Conservation (phyloP, 2,888 invertebrate genomes). For the Rhaphigaster nebulosa region DNA sequence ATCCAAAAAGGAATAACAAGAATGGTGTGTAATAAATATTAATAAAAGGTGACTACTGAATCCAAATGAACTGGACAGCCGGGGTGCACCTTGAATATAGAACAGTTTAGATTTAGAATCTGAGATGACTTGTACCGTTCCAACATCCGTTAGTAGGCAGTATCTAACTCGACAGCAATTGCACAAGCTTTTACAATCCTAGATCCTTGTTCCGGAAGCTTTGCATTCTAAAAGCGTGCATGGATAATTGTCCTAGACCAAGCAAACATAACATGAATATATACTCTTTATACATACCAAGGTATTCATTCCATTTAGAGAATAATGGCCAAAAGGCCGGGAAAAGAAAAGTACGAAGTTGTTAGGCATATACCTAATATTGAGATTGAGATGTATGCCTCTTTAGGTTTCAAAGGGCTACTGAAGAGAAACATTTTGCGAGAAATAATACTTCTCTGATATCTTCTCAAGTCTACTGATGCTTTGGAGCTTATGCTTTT, state of each 20-base stretch:
- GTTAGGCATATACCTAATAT: too few species aligned
- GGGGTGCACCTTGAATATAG: not conserved
- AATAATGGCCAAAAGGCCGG: too few species aligned
- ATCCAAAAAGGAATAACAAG: constrained; percentile 23
- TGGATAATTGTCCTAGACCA: not conserved
- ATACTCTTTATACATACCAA: too few species aligned
- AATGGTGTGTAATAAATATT: constrained; percentile 33
- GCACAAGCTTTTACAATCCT: constrained; percentile 6
- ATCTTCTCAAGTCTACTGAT: too few species aligned
- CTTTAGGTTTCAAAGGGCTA: too few species aligned
- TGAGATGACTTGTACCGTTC: constrained; percentile 44
- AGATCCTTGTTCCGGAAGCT: not conserved
- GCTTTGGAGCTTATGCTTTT: too few species aligned
- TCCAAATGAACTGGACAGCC: constrained; percentile 17
- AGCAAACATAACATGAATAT: not conserved
- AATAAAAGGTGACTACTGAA: constrained; percentile 14
- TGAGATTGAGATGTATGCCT: too few species aligned
- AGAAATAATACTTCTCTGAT: too few species aligned
- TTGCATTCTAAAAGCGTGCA: not conserved
- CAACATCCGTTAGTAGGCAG: constrained; percentile 24
- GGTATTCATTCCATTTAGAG: too few species aligned
- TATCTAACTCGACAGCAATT: not conserved
- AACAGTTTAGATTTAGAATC: constrained; percentile 43
- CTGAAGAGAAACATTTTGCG: too few species aligned
- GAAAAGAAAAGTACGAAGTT: too few species aligned